phyloP scores from a whole-genome alignment of 1,140 invertebrate genomes.

The Heliconius hewitsoni region DNA sequence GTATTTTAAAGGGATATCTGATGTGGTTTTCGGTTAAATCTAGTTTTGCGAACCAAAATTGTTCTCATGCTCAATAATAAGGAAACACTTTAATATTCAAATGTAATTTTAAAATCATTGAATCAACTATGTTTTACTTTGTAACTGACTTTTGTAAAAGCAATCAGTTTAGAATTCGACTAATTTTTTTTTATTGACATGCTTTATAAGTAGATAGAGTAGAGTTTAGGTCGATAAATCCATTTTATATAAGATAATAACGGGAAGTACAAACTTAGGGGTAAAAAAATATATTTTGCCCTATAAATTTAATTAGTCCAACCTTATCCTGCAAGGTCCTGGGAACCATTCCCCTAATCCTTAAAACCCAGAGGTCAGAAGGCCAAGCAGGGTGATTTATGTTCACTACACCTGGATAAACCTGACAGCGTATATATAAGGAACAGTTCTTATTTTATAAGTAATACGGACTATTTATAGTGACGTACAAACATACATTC shows the following conservation, averaged over 20 bases:
- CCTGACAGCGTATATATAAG: not conserved
- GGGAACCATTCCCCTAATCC: conserved; percentile 64
- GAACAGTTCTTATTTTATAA: conserved; percentile 15
- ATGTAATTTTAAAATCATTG: no score
- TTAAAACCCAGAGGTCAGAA: conserved; percentile 54
- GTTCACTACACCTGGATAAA: conserved; percentile 47
- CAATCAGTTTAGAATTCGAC: no score
- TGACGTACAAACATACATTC: not conserved
- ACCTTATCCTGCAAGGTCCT: conserved; percentile 44
- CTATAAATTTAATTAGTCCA: conserved; percentile 37
- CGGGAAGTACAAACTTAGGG: not conserved
- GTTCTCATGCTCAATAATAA: not conserved
- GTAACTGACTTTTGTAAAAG: no score
- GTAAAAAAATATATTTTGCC: not conserved
- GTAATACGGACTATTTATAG: conserved; percentile 14
- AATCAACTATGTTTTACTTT: not conserved
- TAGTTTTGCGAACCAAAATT: not conserved
- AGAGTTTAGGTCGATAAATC: not conserved
- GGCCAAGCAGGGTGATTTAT: conserved; percentile 62
- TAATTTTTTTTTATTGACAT: not conserved
- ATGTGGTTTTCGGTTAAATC: conserved; percentile 3
- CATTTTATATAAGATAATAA: not conserved
- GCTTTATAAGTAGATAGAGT: not conserved
- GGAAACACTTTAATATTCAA: not conserved
- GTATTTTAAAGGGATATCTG: conserved; percentile 9